Conservation (phyloP, 2,113 vertebrate species). For the Coptodon bakossiorum region DNA sequence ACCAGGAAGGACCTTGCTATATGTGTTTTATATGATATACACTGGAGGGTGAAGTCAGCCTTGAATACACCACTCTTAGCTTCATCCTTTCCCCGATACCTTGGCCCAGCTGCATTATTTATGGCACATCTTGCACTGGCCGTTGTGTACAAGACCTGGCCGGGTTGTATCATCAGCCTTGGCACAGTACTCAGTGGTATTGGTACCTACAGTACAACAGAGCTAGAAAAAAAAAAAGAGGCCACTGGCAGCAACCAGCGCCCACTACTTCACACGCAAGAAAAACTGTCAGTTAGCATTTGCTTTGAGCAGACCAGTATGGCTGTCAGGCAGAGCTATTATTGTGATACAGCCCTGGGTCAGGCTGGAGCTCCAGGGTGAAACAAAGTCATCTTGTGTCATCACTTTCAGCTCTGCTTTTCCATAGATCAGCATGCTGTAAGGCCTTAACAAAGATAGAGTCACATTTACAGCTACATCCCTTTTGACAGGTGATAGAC, state of each 20-base stretch:
- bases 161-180: neutral
- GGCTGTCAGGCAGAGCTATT: conserved; percentile 55
- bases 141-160: conserved; percentile 1
- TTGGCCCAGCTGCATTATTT: conserved; percentile 51
- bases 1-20: neutral
- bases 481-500: conserved; percentile 8
- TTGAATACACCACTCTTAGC: neutral
- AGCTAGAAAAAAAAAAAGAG: neutral
- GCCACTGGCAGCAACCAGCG: conserved; percentile 9
- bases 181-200: neutral
- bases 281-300: conserved; percentile 55
- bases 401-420: conserved; percentile 30
- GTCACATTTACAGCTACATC: neutral
- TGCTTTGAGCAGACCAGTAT: conserved; percentile 48
- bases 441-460: neutral
- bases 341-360: conserved; percentile 53
- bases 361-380: conserved; percentile 26
- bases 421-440: conserved; percentile 3
- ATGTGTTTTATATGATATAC: neutral
- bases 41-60: neutral
- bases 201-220: conserved; percentile 23
- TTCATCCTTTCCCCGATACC: neutral
- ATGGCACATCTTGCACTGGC: neutral
- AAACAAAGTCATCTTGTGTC: conserved; percentile 53
- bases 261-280: conserved; percentile 13